Conservation (phyloP, 1,140 invertebrate genomes). For the Leptonema lineaticorne region DNA sequence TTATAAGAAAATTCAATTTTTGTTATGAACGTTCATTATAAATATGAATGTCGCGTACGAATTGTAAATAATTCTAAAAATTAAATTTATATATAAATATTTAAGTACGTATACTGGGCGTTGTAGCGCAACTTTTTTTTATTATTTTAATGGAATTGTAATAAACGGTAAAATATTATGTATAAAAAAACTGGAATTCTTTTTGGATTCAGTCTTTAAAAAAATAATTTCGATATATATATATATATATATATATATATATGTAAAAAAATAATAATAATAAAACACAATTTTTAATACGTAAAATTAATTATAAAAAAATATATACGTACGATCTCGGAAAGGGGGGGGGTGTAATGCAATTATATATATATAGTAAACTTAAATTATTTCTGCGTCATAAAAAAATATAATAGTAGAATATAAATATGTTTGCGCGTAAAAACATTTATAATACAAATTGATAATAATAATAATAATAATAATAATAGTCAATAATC, state of each 20-base stretch:
- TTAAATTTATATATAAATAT: conserved; percentile 29
- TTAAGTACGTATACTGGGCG: conserved; percentile 41
- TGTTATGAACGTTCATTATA: conserved; percentile 24
- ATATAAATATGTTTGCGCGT: conserved; percentile 34
- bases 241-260: conserved; percentile 22
- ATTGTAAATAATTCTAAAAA: conserved; percentile 10
- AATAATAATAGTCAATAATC: too few species aligned
- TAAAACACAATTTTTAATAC: background rate
- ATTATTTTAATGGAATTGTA: conserved; percentile 20
- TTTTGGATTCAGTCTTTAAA: conserved; percentile 39
- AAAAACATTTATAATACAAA: conserved; percentile 29
- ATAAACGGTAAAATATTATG: background rate
- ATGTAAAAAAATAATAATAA: conserved; percentile 10
- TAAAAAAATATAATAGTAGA: too few species aligned
- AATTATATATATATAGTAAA: too few species aligned
- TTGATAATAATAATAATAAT: conserved; percentile 31
- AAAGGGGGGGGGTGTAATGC: background rate
- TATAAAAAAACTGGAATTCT: conserved; percentile 35
- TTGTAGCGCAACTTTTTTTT: too few species aligned
- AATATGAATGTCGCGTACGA: conserved; percentile 8
- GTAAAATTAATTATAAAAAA: background rate
- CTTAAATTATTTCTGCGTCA: too few species aligned
- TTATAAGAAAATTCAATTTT: conserved; percentile 5
- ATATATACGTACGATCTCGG: background rate
- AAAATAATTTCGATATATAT: conserved; percentile 29